Conservation (phyloP, 2,888 invertebrate genomes). For the Rotaria magnacalcarata region DNA sequence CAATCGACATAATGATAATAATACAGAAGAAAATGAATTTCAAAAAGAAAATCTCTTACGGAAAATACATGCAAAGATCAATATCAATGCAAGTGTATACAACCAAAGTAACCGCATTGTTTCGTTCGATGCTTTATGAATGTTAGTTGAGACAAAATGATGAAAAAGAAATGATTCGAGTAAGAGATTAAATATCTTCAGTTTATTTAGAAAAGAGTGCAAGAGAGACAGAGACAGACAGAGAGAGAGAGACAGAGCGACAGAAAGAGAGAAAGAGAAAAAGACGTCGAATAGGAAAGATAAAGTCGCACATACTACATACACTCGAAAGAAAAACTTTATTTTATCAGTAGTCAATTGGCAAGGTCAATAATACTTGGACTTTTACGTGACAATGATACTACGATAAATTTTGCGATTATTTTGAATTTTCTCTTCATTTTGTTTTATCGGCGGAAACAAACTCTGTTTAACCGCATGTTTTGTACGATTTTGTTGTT, state of each 20-base stretch:
- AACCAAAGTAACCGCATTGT: slow-evolving; percentile 8
- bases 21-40: too few relatives aligned
- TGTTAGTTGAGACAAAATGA: neutral
- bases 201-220: neutral
- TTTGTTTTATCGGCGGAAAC: slow-evolving; percentile 28
- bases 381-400: neutral
- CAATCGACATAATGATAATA: too few relatives aligned
- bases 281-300: neutral
- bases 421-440: slow-evolving; percentile 23
- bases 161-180: neutral
- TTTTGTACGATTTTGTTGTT: neutral
- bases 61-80: neutral
- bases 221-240: neutral
- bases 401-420: slow-evolving; percentile 24
- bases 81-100: neutral
- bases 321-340: neutral
- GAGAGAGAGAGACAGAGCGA: neutral
- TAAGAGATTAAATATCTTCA: slow-evolving; percentile 15
- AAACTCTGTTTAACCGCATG: neutral
- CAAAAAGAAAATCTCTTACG: neutral
- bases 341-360: neutral
- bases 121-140: neutral
- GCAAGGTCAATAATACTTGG: neutral
- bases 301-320: neutral
- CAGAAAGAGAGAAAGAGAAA: neutral